Percentiles rank a stretch among this genome's conserved stretches.
These are phyloP conservation scores for Hyles vespertilio DNA, from an alignment of 1,140 invertebrate species.

Conservation along the genomic window DNA sequence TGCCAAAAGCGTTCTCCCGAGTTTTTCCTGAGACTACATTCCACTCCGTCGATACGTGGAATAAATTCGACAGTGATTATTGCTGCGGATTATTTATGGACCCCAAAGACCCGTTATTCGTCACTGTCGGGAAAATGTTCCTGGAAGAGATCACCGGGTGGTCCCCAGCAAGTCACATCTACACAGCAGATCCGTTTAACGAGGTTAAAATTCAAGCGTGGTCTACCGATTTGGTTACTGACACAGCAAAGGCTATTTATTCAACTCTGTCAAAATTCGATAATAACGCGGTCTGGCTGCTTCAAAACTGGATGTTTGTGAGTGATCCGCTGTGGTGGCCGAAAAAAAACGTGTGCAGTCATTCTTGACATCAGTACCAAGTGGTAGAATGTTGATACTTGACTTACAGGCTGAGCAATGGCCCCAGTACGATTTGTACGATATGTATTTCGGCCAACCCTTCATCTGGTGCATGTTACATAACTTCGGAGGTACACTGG, in stretches of 20 bases:
- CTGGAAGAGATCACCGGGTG: slow-evolving; percentile 81
- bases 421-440: slow-evolving; percentile 84
- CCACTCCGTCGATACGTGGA: slow-evolving; percentile 82
- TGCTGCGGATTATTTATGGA: slow-evolving; percentile 87
- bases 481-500: slow-evolving; percentile 94
- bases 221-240: slow-evolving; percentile 73
- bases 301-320: slow-evolving; percentile 94
- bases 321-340: slow-evolving; percentile 83
- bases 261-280: slow-evolving; percentile 83
- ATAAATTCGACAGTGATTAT: slow-evolving; percentile 84
- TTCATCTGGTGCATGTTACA: slow-evolving; percentile 98
- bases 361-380: slow-evolving; percentile 86
- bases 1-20: slow-evolving; percentile 84
- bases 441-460: slow-evolving; percentile 93
- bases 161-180: slow-evolving; percentile 90
- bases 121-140: slow-evolving; percentile 82
- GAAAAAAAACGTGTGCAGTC: slow-evolving; percentile 79
- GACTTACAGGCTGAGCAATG: slow-evolving; percentile 91
- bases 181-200: slow-evolving; percentile 95
- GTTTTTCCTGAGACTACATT: slow-evolving; percentile 85
- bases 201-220: slow-evolving; percentile 83
- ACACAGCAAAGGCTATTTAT: slow-evolving; percentile 83
- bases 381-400: slow-evolving; percentile 87
- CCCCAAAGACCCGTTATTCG: slow-evolving; percentile 87
- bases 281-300: slow-evolving; percentile 86